Base-by-base conservation (phyloP, 2,888 invertebrate genomes). In the Resseliella maxima region DNA sequence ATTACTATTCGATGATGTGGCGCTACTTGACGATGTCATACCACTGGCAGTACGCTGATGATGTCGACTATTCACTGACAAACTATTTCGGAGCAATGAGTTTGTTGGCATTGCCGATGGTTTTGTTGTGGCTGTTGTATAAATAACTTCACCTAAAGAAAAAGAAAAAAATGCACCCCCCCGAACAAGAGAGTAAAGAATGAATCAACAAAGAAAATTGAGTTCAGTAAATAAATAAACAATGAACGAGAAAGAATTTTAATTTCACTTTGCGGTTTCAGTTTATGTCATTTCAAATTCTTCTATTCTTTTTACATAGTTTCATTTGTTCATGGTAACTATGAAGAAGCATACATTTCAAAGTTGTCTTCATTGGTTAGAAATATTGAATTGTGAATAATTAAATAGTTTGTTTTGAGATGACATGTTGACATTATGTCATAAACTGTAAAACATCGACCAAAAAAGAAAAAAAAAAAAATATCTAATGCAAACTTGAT, bases 1-100 rank as follows among this genome's bases (percentile, higher is more conserved):
- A 86, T 89, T 89, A 87, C 89, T 88, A 88, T 89, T 89, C 86
- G 92, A 92, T 85, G 92, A 92, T 35, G 92, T 91, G 81, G 90
- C 91, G 89, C 93, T 93, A 89, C 93, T 92, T 86, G 93, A 93
- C 86, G 92, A 93, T 83, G 93, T 93, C 92, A 93, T 93, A 72
- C 92, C 93, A 87, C 92, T 89, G 10, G 92, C 50, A n/a, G 45
- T 46, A 18, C 83, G 81, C 50, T 83, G 81, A 86, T 86, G 86
- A 41, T 81, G 59, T 45, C 59, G 35, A 38, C 38, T 86, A 24
- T 38, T 45, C 36, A 64, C 46, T 83, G 72, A 31, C n/a, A 64
- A 64, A 81, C 86, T 72, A 81, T 24, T 86, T 35, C 86, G 6
- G 31, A 86, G 81, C 35, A 86, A 50, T 38, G 86, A 64, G 50